Percentiles rank a stretch among this genome's conserved stretches.
phyloP scores from a whole-genome alignment of 2,113 vertebrate genomes.

The Heterocephalus glaber region DNA sequence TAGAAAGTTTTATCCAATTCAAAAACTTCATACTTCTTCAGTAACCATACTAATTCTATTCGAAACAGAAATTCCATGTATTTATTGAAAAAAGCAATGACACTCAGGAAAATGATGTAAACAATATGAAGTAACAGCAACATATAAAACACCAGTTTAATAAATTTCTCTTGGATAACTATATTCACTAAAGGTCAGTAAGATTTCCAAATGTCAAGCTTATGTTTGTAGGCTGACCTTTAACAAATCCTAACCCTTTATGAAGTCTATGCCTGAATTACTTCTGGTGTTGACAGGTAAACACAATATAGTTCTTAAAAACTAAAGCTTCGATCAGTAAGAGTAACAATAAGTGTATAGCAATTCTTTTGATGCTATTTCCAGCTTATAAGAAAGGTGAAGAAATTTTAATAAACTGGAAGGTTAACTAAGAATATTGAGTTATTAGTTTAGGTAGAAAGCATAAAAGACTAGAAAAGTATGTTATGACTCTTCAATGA shows the following conservation, averaged over 20 bases:
- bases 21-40: constrained; percentile 47
- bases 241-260: constrained; percentile 26
- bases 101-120: constrained; percentile 40
- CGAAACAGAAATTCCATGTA: constrained; percentile 24
- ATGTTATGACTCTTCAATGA: not conserved
- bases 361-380: constrained; percentile 36
- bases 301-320: not conserved
- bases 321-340: not conserved
- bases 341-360: not conserved
- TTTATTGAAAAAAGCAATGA: constrained; percentile 40
- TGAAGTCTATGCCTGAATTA: not conserved
- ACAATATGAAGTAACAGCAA: not conserved
- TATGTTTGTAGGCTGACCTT: constrained; percentile 19
- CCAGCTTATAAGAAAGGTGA: not conserved
- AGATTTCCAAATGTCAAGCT: constrained; percentile 27
- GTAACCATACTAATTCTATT: constrained; percentile 2
- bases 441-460: not conserved
- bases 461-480: not conserved
- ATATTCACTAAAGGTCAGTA: not conserved
- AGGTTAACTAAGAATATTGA: not conserved
- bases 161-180: constrained; percentile 24
- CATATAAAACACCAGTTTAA: constrained; percentile 3
- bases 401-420: constrained; percentile 19
- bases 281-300: not conserved
- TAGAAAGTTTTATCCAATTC: constrained; percentile 31